Evolutionary conservation across 1,140 invertebrate species (phyloP), one percentile per base, ranked within the genome.

Genomic region (Cecropterus lyciades): DNA sequence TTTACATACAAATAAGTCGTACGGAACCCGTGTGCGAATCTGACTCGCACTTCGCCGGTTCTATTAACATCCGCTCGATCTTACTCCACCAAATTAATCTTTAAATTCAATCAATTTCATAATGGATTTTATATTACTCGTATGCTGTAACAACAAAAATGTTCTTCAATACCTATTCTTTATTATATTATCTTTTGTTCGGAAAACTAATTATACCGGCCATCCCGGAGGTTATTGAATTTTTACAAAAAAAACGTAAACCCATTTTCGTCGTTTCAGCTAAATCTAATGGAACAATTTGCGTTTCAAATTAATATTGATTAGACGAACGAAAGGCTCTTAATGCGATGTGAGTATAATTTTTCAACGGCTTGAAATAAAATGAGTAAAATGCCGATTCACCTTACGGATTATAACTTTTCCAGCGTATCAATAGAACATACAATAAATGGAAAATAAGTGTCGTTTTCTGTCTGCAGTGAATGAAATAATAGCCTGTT

Each of bases 221-320:
- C 9, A 7, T 37, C 11, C 33, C 10, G 40, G 13, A 40, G 15
- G 45, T 49, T 60, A 37, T 60, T 37, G 20, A 37, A 60, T 60
- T 60, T 60, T 60, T 60, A 37, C 45, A 60, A 60, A 33, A 49
- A 59, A 17, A 9, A n/a, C n/a, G n/a, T 10, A 11, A 37, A 37
- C n/a, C 33, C 33, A 11, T 37, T 37, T 11, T n/a, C 33, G 13
- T 37, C 49, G 1, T 43, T 43, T 43, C 40, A 43, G n/a, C 13
- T 43, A 6, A 7, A 27, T n/a, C 15, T 27, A 16, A 53, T 53
- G 15, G 33, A 55, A 53, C 14, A 53, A 40, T 40, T 40, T 55
- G 14, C 10, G 15, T 2, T 1, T 15, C 5, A 55, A 55, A 55
- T 40, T 55, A 55, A 55, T 33, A 55, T 40, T 20, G 30, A 55